Evolutionary conservation across 2,888 invertebrate species (phyloP), one percentile per base, ranked within the genome.

Genomic region (Octonoba sinensis): DNA sequence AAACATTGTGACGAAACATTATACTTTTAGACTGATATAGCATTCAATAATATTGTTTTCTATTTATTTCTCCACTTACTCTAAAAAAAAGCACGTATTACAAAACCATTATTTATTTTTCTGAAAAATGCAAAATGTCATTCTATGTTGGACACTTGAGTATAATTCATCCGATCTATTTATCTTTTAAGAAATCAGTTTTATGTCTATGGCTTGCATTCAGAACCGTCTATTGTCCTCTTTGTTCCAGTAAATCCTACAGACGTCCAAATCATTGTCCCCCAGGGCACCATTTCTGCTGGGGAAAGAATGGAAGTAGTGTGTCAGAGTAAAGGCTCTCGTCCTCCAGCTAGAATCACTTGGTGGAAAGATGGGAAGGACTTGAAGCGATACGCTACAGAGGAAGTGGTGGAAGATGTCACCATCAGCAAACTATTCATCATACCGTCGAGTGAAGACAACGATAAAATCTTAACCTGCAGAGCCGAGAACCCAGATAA

Each of bases 401-500:
- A 84, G 15, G 71, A 82, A 16, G 85, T 85, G 47, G 51, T 57
- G 3, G 85, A 82, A 49, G 86, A 86, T 70, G 82, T 84, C 62
- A 86, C 86, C 18, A 83, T 84, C 20, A 86, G 85, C 65, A 84
- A 83, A 70, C 76, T 86, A 36, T 84, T 81, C 46, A 84, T 85
- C 59, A 82, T 77, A 16, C 85, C 86, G 20, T 74, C 85, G 57
- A 85, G 85, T 74, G 86, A 86, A 27, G 86, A 86, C 75, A 85
- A 86, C 75, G 86, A 86, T 27, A 86, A 86, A 77, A 79, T 74
- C 56, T 71, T 86, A 73, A 84, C 84, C 18, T 86, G 86, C 66
- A 81, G 86, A 66, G 85, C 86, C 12, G 86, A 86, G 59, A 86
- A 86, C 75, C 85, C 85, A 18, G 84, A 84, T 11, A 84, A 86